Percentiles rank a stretch among this genome's conserved stretches.
Conservation (phyloP, 2,113 vertebrate genomes). For the Crotalus tigris region DNA sequence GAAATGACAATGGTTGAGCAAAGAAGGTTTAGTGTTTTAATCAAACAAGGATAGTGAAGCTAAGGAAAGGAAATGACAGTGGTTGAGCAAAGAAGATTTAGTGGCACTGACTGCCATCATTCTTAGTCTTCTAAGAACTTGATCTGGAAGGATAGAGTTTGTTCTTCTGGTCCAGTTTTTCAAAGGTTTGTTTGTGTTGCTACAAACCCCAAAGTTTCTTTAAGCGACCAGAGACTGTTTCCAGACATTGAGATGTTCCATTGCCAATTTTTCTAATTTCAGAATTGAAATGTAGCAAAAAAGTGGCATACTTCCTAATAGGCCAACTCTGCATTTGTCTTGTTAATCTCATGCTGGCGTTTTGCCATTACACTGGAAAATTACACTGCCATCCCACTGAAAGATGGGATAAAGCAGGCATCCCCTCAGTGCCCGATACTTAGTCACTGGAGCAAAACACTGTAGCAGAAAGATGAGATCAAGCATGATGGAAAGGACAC, state of each 20-base stretch:
- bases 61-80: neutral
- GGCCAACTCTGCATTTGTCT: neutral
- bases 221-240: neutral
- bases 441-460: neutral
- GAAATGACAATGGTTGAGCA: neutral
- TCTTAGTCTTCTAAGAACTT: neutral
- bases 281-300: neutral
- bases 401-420: neutral
- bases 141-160: neutral
- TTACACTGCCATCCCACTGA: neutral
- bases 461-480: neutral
- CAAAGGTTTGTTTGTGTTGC: neutral
- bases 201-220: neutral
- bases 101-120: neutral
- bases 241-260: neutral
- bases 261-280: neutral
- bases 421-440: neutral
- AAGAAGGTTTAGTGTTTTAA: neutral
- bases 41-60: neutral
- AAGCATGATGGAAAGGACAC: neutral
- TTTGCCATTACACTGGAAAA: neutral
- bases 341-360: neutral
- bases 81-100: neutral
- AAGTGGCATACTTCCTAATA: neutral
- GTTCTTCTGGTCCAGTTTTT: neutral